Conservation (phyloP, 1,140 invertebrate genomes). For the Diabrotica virgifera region DNA sequence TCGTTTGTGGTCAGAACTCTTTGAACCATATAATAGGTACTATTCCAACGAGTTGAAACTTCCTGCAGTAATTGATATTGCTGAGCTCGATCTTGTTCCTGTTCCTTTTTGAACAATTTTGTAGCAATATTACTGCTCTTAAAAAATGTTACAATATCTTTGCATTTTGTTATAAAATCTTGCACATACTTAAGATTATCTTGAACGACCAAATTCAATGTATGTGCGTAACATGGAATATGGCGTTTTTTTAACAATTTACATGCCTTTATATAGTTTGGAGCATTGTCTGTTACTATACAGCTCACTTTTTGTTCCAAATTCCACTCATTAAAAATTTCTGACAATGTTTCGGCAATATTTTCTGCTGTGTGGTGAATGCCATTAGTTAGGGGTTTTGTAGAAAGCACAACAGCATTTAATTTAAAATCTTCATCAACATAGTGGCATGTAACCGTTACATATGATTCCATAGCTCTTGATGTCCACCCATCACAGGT, state of each 20-base stretch:
- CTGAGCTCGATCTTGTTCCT: conserved; percentile 10
- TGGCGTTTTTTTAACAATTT: too few species aligned
- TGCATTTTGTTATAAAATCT: conserved; percentile 9
- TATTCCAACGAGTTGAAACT: conserved; percentile 22
- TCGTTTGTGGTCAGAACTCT: conserved; percentile 20
- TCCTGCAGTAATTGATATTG: conserved; percentile 21
- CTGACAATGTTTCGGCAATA: too few species aligned
- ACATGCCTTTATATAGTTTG: too few species aligned
- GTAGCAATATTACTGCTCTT: conserved; percentile 22
- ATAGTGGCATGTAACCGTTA: conserved; percentile 23
- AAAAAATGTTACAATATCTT: conserved; percentile 20
- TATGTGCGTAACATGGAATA: too few species aligned
- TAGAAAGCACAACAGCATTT: conserved; percentile 14
- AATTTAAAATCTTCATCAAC: conserved; percentile 9
- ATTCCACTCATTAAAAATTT: too few species aligned
- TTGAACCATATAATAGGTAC: conserved; percentile 16
- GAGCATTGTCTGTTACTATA: too few species aligned
- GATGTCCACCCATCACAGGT: conserved; percentile 23
- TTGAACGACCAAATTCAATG: too few species aligned
- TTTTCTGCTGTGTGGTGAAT: not conserved
- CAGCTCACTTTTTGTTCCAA: too few species aligned
- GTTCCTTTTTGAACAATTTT: conserved; percentile 20
- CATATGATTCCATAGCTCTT: conserved; percentile 15
- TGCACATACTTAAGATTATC: not conserved
- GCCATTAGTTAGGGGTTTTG: conserved; percentile 15